Percentiles rank a stretch among this genome's conserved stretches.
These are phyloP conservation scores for Campylomormyrus tamandua DNA, from an alignment of 2,113 vertebrate genomes.

Conservation along the genomic window DNA sequence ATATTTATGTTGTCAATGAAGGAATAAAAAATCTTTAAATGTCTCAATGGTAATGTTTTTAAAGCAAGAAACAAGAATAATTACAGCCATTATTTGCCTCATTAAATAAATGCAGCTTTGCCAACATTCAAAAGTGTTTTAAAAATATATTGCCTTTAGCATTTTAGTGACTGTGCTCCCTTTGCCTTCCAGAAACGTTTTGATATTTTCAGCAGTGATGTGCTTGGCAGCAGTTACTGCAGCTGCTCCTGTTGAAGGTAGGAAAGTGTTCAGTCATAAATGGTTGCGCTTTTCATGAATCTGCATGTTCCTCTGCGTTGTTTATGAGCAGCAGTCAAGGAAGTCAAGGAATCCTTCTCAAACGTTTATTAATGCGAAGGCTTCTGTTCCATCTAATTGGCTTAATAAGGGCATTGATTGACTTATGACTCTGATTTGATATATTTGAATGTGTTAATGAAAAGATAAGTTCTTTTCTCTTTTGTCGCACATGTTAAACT, in stretches of 20 bases:
- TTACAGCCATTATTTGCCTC: neutral
- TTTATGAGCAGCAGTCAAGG: neutral
- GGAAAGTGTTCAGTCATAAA: neutral
- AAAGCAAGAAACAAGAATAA: neutral
- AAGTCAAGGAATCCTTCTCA: neutral
- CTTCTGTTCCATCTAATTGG: neutral
- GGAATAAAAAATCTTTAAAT: neutral
- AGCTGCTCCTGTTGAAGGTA: slow-evolving; percentile 58
- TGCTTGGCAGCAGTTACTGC: slow-evolving; percentile 37
- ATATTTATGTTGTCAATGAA: neutral
- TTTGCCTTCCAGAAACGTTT: slow-evolving; percentile 44
- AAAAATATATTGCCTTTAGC: neutral
- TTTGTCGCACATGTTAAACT: neutral
- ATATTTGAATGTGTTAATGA: neutral
- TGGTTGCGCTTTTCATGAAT: neutral
- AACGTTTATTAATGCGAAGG: neutral
- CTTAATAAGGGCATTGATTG: neutral
- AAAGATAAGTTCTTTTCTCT: neutral
- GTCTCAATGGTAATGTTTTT: neutral
- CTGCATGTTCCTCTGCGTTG: neutral
- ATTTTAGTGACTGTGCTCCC: neutral
- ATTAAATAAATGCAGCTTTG: neutral
- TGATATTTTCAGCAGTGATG: slow-evolving; percentile 44
- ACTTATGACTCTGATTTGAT: neutral
- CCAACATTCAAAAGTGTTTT: neutral